Evolutionary conservation across 1,140 invertebrate species (phyloP).

Genomic region (Pseudomyrmex flavicornis): DNA sequence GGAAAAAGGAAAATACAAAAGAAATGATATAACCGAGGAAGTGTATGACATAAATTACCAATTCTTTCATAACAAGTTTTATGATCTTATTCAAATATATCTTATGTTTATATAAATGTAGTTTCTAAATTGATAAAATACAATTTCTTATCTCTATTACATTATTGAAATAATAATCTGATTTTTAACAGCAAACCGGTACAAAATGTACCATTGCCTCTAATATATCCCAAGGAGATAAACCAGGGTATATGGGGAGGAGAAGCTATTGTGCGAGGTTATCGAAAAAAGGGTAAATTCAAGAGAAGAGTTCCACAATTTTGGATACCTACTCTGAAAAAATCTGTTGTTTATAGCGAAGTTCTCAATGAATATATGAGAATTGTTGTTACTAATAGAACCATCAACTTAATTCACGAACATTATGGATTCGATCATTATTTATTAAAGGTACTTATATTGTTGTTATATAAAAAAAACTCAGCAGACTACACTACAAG

Average conservation of each 20-base stretch:
- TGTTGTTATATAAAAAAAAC: slow-evolving; percentile 10
- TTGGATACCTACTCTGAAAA: slow-evolving; percentile 93
- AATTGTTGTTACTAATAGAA: slow-evolving; percentile 92
- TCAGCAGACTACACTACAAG: background rate
- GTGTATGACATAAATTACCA: slow-evolving; percentile 84
- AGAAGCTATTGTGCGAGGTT: slow-evolving; percentile 97
- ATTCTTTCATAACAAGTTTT: background rate
- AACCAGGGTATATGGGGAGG: slow-evolving; percentile 97
- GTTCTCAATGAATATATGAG: slow-evolving; percentile 95
- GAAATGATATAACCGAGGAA: slow-evolving; percentile 90
- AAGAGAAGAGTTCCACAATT: slow-evolving; percentile 90
- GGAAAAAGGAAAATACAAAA: slow-evolving; percentile 90
- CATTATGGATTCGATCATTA: slow-evolving; percentile 98
- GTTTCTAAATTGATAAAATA: no score
- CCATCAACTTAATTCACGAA: slow-evolving; percentile 94
- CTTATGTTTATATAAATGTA: slow-evolving; percentile 59
- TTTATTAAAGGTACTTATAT: slow-evolving; percentile 90
- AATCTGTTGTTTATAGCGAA: slow-evolving; percentile 96
- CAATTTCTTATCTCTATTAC: background rate
- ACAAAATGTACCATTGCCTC: slow-evolving; percentile 92
- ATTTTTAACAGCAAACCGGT: slow-evolving; percentile 86
- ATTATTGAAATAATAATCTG: background rate
- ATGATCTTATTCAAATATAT: background rate
- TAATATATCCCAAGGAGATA: slow-evolving; percentile 92
- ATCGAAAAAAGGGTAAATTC: slow-evolving; percentile 88